A percentile compares a stretch with the other conserved stretches of the same genome.
These are phyloP conservation scores for Montipora capricornis DNA, from an alignment of 64 coral and sea anemone genomes.

Conservation along the genomic window DNA sequence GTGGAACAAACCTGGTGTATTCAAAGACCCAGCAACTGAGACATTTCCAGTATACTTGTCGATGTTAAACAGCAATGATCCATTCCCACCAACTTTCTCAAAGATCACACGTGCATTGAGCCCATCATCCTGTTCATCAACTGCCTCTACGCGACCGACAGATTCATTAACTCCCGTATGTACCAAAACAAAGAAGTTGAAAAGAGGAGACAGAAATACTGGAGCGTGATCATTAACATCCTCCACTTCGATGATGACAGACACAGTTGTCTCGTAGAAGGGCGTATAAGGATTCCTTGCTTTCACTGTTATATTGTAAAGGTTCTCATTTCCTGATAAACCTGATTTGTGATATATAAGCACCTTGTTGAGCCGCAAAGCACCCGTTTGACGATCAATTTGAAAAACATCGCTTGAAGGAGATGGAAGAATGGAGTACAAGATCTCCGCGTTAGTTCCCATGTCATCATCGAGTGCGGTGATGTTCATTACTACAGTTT, in stretches of 20 bases:
- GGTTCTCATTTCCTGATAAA: slow-evolving; percentile 33
- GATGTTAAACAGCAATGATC: slow-evolving; percentile 67
- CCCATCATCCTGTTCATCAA: slow-evolving; percentile 76
- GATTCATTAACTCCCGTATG: slow-evolving; percentile 22
- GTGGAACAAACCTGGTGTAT: slow-evolving; percentile 57
- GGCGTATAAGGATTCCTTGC: slow-evolving; percentile 77
- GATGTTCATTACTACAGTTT: slow-evolving; percentile 56
- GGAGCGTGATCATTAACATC: slow-evolving; percentile 88
- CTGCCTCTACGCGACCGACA: slow-evolving; percentile 52
- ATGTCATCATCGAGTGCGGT: slow-evolving; percentile 83
- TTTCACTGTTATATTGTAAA: slow-evolving; percentile 76
- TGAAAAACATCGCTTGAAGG: slow-evolving; percentile 57
- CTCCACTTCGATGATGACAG: slow-evolving; percentile 71
- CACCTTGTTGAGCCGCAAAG: slow-evolving; percentile 55
- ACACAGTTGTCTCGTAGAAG: slow-evolving; percentile 41
- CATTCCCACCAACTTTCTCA: slow-evolving; percentile 70
- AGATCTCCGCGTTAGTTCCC: slow-evolving; percentile 82
- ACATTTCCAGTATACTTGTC: slow-evolving; percentile 74
- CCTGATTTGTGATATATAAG: slow-evolving; percentile 54
- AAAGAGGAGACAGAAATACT: slow-evolving; percentile 56
- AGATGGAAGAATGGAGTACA: slow-evolving; percentile 65
- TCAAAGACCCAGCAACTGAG: slow-evolving; percentile 3
- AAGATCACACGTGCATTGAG: slow-evolving; percentile 80
- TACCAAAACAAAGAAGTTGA: slow-evolving; percentile 36
- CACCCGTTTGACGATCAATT: slow-evolving; percentile 72